Base-by-base conservation (phyloP, 1,140 invertebrate species). In the Eurosta solidaginis region DNA sequence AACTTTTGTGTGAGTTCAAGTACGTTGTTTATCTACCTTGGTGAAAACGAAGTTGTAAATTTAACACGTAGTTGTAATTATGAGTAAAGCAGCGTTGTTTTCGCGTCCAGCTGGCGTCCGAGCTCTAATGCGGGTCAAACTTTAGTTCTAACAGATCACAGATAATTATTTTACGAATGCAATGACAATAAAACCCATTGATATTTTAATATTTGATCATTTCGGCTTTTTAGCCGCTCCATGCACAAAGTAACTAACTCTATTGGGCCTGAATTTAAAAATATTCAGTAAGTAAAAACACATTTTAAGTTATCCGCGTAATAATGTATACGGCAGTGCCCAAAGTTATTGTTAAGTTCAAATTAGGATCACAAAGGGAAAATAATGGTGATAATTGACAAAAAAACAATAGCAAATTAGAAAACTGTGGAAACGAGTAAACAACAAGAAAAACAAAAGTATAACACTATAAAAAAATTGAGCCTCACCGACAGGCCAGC, bases 41-140 rank as follows among this genome's bases (percentile, higher is more conserved):
- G 59, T 68, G 12, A 68, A 40, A 68, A 68, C 20, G 12, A 68
- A 68, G 33, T 68, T 33, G 33, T 42, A 68, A 68, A 40, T 22
- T 40, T 20, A 68, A 68, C 59, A 68, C 33, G 59, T 68, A 68
- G 9, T 68, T 68, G 59, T 68, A 36, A 68, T 68, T 68, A 40
- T 20, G 33, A 68, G 59, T 9, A 40, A 68, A 20, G 27, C 10
- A 1, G 33, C 54, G 12, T 17, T 22, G 22, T 54, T 54, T 14
- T 25, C 3, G 1, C 27, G 20, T 3, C 45, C 45, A 47, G 14
- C 14, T 47, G 12, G 12, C n/a, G 7, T 47, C 45, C n/a, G n/a
- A 68, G 40, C n/a, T 17, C 40, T 68, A 68, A 40, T n/a, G 33
- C 17, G 59, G 59, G 33, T 36, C 59, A 40, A 17, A 68, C 40